Base-by-base conservation (phyloP, 2,113 vertebrate species). In the Bolborhynchus lineola region DNA sequence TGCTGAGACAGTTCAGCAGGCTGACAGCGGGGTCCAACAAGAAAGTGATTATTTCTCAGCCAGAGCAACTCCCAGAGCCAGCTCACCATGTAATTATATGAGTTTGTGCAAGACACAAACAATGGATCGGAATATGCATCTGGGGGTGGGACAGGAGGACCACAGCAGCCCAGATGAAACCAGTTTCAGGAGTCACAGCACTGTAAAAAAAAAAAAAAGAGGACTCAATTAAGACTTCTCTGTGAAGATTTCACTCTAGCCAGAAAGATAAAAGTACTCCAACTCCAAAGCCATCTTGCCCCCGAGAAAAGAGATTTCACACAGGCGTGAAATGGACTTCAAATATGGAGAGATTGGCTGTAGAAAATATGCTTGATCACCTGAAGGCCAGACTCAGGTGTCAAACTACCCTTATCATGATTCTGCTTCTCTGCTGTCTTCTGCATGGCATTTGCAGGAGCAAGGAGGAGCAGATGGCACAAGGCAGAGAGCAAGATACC, bases 401-500 rank as follows among this genome's bases (percentile, higher is more conserved):
- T 77, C 68, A 59, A 64, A 80, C 31, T 74, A 70, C 77, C 28
- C 46, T 74, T 37, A 49, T 11, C 35, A 70, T 7, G 9, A 59
- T 42, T 80, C 76, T 67, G 23, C 46, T 77, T 37, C 71, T 70
- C 53, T 63, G 82, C 59, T 78, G 28, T 67, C 71, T 79, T 29
- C 60, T 88, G 47, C 18, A n/a, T 1, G 10, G 75, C 28, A 79
- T 93, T 85, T 82, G 24, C 49, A 81, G 64, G 29, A 86, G 50
- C 76, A 68, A 81, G 59, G 64, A 83, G 60, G 20, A 95, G 83
- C 92, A 97, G 95, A 95, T 92, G 95, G 94, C 86, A 60, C 39
- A 70, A 82, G 33, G 39, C 60, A 86, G 65, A 93, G n/a, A 89
- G n/a, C 1, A 21, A 71, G 77, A 75, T 60, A 29, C 33, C 47